phyloP scores from a whole-genome alignment of 2,888 invertebrate genomes.

The Pseudococcus viburni region DNA sequence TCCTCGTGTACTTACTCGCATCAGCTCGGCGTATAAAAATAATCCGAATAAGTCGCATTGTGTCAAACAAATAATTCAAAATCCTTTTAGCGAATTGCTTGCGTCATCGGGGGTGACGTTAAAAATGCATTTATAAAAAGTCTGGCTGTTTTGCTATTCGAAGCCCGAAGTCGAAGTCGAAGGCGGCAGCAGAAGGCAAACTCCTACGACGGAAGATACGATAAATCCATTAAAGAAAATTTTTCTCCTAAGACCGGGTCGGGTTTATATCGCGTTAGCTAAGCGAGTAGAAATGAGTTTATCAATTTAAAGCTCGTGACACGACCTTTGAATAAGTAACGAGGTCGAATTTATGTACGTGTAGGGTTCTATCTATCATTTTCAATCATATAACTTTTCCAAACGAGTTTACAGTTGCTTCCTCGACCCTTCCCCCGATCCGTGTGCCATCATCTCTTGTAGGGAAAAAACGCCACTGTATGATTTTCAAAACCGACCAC shows the following conservation, averaged over 20 bases:
- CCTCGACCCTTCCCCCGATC: neutral
- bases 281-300: constrained; percentile 29
- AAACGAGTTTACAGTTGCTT: constrained; percentile 9
- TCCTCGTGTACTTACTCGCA: too few species aligned
- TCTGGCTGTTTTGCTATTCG: constrained; percentile 23
- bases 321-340: constrained; percentile 50
- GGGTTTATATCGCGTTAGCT: neutral
- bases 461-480: neutral
- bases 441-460: neutral
- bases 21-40: neutral
- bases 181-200: neutral
- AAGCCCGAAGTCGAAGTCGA: neutral
- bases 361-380: constrained; percentile 41
- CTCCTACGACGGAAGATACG: constrained; percentile 35
- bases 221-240: constrained; percentile 28
- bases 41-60: constrained; percentile 16
- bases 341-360: constrained; percentile 44
- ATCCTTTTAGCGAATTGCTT: constrained; percentile 41
- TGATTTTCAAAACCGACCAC: constrained; percentile 17
- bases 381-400: constrained; percentile 37
- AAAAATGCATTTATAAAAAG: constrained; percentile 35
- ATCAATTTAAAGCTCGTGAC: constrained; percentile 51
- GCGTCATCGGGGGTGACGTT: constrained; percentile 32
- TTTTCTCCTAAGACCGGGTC: neutral
- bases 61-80: constrained; percentile 18